These are phyloP conservation scores for Disparrhopalites patrizii DNA, from an alignment of 2,888 invertebrate species.

Conservation along the genomic window DNA sequence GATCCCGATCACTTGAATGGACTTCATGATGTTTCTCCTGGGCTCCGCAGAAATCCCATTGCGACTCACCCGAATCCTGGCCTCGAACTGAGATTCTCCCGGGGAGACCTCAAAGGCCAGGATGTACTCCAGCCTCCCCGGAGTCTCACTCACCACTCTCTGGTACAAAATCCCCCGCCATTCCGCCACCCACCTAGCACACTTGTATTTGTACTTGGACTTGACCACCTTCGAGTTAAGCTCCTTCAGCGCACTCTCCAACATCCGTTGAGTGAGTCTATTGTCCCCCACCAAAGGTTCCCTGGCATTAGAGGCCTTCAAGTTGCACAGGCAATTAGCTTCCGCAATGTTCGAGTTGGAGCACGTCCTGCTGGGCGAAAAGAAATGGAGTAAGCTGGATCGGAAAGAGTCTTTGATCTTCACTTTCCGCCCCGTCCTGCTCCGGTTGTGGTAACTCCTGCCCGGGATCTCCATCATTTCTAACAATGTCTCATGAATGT, in stretches of 20 bases:
- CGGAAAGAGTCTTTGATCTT: too few species aligned
- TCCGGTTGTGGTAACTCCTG: not conserved
- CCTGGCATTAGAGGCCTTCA: too few species aligned
- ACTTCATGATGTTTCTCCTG: too few species aligned
- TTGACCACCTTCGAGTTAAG: not conserved
- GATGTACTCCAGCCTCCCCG: not conserved
- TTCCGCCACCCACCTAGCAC: too few species aligned
- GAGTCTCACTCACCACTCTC: too few species aligned
- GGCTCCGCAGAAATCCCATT: too few species aligned
- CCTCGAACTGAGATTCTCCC: conserved; percentile 15
- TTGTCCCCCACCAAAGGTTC: too few species aligned
- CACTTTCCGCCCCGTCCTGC: not conserved
- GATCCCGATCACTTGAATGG: not conserved
- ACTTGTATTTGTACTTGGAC: not conserved
- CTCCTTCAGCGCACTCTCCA: not conserved
- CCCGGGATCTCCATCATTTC: not conserved
- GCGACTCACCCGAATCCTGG: not conserved
- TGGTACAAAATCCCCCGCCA: too few species aligned
- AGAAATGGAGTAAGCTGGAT: too few species aligned
- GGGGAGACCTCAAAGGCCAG: conserved; percentile 8
- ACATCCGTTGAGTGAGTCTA: too few species aligned
- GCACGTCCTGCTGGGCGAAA: conserved; percentile 3
- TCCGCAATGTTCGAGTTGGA: not conserved
- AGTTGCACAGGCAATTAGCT: not conserved
- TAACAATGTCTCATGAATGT: conserved; percentile 62